Evolutionary conservation across 2,888 invertebrate genomes (phyloP), one percentile per base, ranked within the genome.

Genomic region (Cantharis nigra): DNA sequence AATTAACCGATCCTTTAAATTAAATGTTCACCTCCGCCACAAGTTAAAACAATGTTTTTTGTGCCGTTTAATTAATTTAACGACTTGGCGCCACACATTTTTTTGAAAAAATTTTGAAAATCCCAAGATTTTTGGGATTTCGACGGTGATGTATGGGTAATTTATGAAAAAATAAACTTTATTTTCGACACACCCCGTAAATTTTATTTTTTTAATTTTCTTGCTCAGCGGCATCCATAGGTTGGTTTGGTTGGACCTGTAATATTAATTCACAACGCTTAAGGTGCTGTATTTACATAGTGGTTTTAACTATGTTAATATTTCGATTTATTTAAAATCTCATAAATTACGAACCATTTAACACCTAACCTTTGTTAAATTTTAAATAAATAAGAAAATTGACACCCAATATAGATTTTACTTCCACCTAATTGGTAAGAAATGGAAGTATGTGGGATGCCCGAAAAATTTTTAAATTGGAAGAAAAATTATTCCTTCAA

Each of bases 261-360:
- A 70, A 70, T 70, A 76, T 74, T 73, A 73, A 71, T 70, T 67
- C 70, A 70, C 74, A 74, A 65, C 49, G 72, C 70, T 72, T 70
- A 64, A 78, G 78, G 75, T 75, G 78, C 71, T 73, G 30, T 71
- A 77, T 77, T 77, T 72, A 77, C 75, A 77, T 78, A 77, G 78
- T 77, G 80, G 72, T 75, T 73, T 77, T 63, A 71, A 79, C 78
- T 80, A 80, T 76, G 76, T 71, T 72, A 74, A 77, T 80, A 79
- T 80, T 79, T 79, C 80, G 80, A 80, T 79, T 78, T 78, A 80
- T 71, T 78, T 69, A 79, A 77, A 79, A 78, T 76, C 80, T 80
- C 76, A 83, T 84, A 84, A 84, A 84, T 84, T 83, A 83, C 74
- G 74, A 79, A 78, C 77, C 80, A 78, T 82, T 84, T 83, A 84